Base-by-base conservation (phyloP, 2,113 vertebrate species). In the Notothenia coriiceps region DNA sequence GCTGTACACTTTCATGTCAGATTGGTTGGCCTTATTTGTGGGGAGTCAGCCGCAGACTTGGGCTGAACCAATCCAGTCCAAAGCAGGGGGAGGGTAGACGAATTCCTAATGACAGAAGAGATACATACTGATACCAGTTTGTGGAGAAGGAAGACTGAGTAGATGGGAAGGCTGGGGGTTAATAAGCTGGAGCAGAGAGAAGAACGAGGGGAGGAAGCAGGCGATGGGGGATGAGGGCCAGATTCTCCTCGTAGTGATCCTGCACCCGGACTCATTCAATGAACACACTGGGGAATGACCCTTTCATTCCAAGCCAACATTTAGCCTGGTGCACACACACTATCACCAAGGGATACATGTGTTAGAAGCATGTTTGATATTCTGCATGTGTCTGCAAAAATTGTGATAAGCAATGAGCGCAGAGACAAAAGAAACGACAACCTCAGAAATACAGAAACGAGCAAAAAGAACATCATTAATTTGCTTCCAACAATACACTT, bases 271-370 rank as follows among this genome's bases (percentile, higher is more conserved):
- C 83, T 79, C 82, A 84, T 72, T 89, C 85, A 87, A 5, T 71
- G 49, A 80, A 86, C 66, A 83, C 89, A 74, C 83, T 13, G 6
- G 88, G 90, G 89, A 89, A 89, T 86, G 80, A 83, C 75, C 87
- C 90, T 94, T 93, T 93, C 87, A 93, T 86, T 85, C 70, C 74
- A 84, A 80, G 90, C 89, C 90, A 90, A 88, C 82, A 85, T 84
- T 92, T 79, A 87, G 82, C 77, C 85, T 74, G 70, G 61, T 82
- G 49, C 57, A 47, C 66, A 74, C 82, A 78, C 71, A 79, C 75
- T 1, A 77, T 78, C 76, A 84, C 75, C 80, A 65, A 64, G 83
- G 82, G 85, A 85, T 43, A 77, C 54, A 72, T 52, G 80, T 76
- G 62, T 70, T 33, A 79, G 70, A 71, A 61, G 77, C 70, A 35